Base-by-base conservation (phyloP, 2,888 invertebrate species). In the Philopedon plagiatum region DNA sequence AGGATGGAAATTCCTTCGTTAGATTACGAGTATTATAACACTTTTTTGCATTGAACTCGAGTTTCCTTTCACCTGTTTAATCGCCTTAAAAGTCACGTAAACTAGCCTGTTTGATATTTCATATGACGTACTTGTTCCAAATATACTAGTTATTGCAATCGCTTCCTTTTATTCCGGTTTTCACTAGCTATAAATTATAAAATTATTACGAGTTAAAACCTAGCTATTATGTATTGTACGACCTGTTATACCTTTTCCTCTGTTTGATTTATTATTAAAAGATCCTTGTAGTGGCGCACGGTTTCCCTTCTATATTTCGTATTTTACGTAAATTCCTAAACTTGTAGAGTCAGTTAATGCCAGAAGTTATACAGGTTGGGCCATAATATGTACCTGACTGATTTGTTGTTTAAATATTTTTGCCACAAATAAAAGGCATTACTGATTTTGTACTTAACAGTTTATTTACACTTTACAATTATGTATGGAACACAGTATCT, bases 241-340 rank as follows among this genome's bases (percentile, higher is more conserved):
- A 1, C 15, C 9, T n/a, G 23, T n/a, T 23, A 23, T 11, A 49
- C 23, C n/a, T 49, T 49, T 49, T n/a, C 46, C 46, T 18, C 4
- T 7, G 1, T 15, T 2, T 41, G 18, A 41, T 41, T 41, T 41
- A 41, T 23, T 21, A 23, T 23, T n/a, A n/a, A 49, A 49, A 49
- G n/a, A 23, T 49, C 46, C 46, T 49, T 49, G 46, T 15, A 18
- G 15, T 41, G 18, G n/a, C 37, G 4, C 9, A 19, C 44, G 19
- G 19, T 49, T 49, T n/a, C 46, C 46, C 23, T 49, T 49, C 46
- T 49, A 49, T n/a, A n/a, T 49, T 23, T 23, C n/a, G n/a, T 49
- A n/a, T 9, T 49, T 49, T n/a, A 49, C 21, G 11, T 49, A 49
- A 11, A 49, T 49, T 23, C 23, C 9, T 8, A 34, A 29, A 5